These are phyloP conservation scores for Luperina testacea DNA, from an alignment of 2,888 invertebrate genomes.

Conservation along the genomic window DNA sequence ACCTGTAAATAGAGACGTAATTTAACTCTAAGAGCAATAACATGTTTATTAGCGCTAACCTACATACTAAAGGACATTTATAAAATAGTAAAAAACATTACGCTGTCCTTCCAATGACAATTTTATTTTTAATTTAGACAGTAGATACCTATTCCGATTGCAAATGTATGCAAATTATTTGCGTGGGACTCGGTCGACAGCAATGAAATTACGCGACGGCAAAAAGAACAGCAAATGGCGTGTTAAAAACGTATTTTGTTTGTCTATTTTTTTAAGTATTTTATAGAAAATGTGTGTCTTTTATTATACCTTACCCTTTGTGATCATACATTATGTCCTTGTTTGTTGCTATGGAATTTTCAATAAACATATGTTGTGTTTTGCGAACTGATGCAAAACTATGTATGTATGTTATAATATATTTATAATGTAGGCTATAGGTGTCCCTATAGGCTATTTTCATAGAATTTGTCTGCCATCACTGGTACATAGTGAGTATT, in stretches of 20 bases:
- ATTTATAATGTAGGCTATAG: too few relatives aligned
- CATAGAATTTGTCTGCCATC: too few relatives aligned
- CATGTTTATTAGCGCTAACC: conserved; percentile 52
- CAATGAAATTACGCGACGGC: conserved; percentile 81
- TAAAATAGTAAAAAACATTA: conserved; percentile 55
- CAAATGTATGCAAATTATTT: conserved; percentile 85
- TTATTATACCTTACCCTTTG: not conserved
- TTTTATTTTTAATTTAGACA: conserved; percentile 69
- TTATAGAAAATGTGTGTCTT: conserved; percentile 12
- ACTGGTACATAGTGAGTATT: not conserved
- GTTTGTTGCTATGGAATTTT: not conserved
- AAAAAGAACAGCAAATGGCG: conserved; percentile 76
- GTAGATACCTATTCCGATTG: conserved; percentile 67
- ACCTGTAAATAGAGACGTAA: conserved; percentile 25
- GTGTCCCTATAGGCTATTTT: too few relatives aligned
- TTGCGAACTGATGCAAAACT: too few relatives aligned
- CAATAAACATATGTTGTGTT: too few relatives aligned
- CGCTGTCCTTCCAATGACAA: conserved; percentile 62
- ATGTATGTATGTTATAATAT: too few relatives aligned
- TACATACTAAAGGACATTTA: conserved; percentile 40
- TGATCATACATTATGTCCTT: not conserved
- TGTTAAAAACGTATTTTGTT: conserved; percentile 71
- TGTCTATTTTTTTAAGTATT: conserved; percentile 43
- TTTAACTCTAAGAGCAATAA: conserved; percentile 31
- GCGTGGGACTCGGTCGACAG: conserved; percentile 76